phyloP scores from a whole-genome alignment of 2,888 invertebrate genomes.

The Dryocosmus kuriphilus region DNA sequence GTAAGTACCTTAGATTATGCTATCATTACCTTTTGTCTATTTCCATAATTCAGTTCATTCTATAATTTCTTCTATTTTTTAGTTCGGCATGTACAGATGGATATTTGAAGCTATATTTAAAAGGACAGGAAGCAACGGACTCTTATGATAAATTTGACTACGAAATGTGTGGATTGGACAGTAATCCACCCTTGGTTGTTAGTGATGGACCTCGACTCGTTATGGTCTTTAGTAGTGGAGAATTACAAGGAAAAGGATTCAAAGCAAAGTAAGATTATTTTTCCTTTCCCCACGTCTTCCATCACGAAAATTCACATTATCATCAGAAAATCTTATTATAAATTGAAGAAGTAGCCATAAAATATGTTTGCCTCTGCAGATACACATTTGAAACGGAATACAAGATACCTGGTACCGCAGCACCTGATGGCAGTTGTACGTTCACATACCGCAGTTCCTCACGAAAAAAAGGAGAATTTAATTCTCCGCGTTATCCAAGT shows the following conservation, averaged over 20 bases:
- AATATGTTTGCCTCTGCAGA: slow-evolving; percentile 62
- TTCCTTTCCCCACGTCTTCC: too few species aligned
- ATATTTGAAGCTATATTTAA: slow-evolving; percentile 92
- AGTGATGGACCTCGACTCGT: slow-evolving; percentile 96
- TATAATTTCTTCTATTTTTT: slow-evolving; percentile 59
- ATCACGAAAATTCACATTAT: too few species aligned
- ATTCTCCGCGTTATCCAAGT: slow-evolving; percentile 97
- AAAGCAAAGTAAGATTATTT: slow-evolving; percentile 84
- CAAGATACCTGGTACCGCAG: slow-evolving; percentile 95
- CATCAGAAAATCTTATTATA: too few species aligned
- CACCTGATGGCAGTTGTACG: slow-evolving; percentile 93
- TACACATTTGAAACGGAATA: slow-evolving; percentile 86
- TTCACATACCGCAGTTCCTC: slow-evolving; percentile 94
- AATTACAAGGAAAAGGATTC: slow-evolving; percentile 93
- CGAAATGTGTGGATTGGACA: slow-evolving; percentile 91
- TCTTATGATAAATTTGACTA: slow-evolving; percentile 96
- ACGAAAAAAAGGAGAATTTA: slow-evolving; percentile 93
- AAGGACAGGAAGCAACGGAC: slow-evolving; percentile 94
- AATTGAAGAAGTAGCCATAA: background rate
- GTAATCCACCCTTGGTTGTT: slow-evolving; percentile 88
- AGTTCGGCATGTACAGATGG: slow-evolving; percentile 89
- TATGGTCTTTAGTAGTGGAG: slow-evolving; percentile 96
- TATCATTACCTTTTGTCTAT: background rate
- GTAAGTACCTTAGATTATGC: slow-evolving; percentile 80
- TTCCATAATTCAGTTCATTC: background rate